Percentiles rank a stretch among this genome's conserved stretches.
These are phyloP conservation scores for Pammene aurita DNA, from an alignment of 2,888 invertebrate genomes.

Conservation along the genomic window DNA sequence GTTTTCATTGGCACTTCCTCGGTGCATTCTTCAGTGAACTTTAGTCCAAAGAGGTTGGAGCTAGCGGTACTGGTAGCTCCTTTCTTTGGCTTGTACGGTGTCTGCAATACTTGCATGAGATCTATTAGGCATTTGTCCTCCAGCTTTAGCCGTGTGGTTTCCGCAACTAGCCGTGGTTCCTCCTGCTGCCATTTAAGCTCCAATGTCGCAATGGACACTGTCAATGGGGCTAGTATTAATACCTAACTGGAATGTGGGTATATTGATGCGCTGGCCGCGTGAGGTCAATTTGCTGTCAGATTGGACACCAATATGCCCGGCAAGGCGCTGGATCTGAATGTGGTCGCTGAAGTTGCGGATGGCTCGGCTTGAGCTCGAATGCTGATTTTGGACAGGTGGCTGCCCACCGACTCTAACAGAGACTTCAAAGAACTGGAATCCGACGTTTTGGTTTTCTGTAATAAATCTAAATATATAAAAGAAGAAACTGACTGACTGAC, in stretches of 20 bases:
- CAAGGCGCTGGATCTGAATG: constrained; percentile 48
- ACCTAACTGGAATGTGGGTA: constrained; percentile 58
- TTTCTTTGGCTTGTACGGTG: constrained; percentile 46
- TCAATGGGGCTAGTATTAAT: constrained; percentile 55
- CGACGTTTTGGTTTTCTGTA: constrained; percentile 52
- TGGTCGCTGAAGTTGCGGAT: constrained; percentile 47
- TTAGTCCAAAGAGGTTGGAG: constrained; percentile 60
- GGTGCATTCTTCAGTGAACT: constrained; percentile 50
- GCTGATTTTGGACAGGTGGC: constrained; percentile 69
- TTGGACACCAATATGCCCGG: constrained; percentile 45
- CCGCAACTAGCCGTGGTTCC: constrained; percentile 55
- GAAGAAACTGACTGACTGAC: too few relatives aligned
- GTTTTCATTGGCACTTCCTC: constrained; percentile 43
- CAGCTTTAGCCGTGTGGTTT: constrained; percentile 54
- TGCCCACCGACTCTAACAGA: constrained; percentile 68
- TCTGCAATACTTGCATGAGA: constrained; percentile 62
- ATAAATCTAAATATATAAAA: too few relatives aligned
- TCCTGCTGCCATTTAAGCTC: constrained; percentile 60
- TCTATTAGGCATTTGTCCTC: constrained; percentile 64
- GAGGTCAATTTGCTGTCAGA: constrained; percentile 58
- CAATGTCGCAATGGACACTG: too few relatives aligned
- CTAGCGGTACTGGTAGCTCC: constrained; percentile 56
- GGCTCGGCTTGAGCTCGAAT: constrained; percentile 51
- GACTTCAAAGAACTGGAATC: constrained; percentile 69
- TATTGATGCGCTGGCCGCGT: constrained; percentile 53